Conservation (phyloP, 1,140 invertebrate species). For the Globodera ellingtonae region DNA sequence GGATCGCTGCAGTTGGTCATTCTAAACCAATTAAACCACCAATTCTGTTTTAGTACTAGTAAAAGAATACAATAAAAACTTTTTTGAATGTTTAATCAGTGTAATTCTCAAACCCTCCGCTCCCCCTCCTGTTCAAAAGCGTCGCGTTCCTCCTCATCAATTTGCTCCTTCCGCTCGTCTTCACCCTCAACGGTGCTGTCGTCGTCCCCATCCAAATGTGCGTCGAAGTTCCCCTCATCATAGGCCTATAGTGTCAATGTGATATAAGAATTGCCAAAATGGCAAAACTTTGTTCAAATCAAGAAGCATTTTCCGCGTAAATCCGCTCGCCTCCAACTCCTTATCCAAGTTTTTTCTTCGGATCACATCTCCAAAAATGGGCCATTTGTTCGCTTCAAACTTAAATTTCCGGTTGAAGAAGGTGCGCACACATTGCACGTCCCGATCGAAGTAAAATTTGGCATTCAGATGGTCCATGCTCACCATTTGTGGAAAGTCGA, state of each 20-base stretch:
- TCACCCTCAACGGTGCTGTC: conserved; percentile 61
- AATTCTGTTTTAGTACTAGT: not conserved
- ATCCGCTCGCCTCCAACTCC: conserved; percentile 86
- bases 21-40: too few species aligned
- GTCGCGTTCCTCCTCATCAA: conserved; percentile 43
- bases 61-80: conserved; percentile 5
- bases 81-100: conserved; percentile 12
- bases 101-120: conserved; percentile 31
- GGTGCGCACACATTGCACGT: conserved; percentile 86
- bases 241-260: conserved; percentile 47
- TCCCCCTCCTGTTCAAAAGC: conserved; percentile 30
- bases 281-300: conserved; percentile 70
- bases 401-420: conserved; percentile 89
- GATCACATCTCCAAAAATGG: conserved; percentile 80
- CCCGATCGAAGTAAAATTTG: conserved; percentile 89
- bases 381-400: conserved; percentile 81
- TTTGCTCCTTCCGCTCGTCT: conserved; percentile 45
- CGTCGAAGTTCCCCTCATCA: conserved; percentile 56
- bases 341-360: conserved; percentile 81
- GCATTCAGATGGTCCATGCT: conserved; percentile 89
- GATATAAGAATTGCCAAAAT: not conserved
- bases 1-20: conserved; percentile 22
- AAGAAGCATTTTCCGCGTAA: conserved; percentile 81
- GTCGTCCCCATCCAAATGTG: conserved; percentile 66
- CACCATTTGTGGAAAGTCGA: conserved; percentile 99